Base-by-base conservation (phyloP, 2,888 invertebrate genomes). In the Temnothorax rugatulus region DNA sequence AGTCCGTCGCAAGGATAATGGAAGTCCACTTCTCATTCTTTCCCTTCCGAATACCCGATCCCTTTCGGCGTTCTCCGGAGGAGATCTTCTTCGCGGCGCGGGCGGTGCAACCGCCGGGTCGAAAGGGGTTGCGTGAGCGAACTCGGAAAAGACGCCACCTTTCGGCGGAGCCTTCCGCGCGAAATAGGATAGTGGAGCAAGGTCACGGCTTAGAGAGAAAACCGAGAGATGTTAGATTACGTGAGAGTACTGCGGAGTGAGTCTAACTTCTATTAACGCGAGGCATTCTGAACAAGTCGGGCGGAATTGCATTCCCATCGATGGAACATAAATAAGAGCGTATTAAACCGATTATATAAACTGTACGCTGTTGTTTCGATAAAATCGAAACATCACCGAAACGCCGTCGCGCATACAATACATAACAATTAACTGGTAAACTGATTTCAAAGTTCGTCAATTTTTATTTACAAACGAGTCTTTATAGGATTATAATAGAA, bases 131-230 rank as follows among this genome's bases (percentile, higher is more conserved):
- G 75, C 75, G 75, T 54, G 77, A 75, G 61, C 8, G 52, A 66
- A 54, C 61, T 75, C 41, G 79, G 41, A 29, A 64, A 82, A 64
- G 79, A 73, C 79, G 73, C 34, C 44, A 71, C 8, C 71, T 79
- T 71, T 21, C 71, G 21, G 57, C 18, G 44, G 9, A 79, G 57
- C 73, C 66, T 68, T 25, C n/a, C 71, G 18, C 34, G 64, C 34
- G 68, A 88, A 89, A 81, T 87, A 79, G 90, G 83, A 89, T 85
- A 90, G 75, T 84, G 81, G 90, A 86, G 89, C 90, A 90, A 90
- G 90, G 90, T 90, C 88, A 59, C 18, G 34, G 47, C 25, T 76
- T 76, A 52, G 50, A 25, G 25, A 18, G 50, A 64, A 50, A 47
- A 76, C 29, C 59, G 69, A 21, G 41, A 75, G 74, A 69, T 59